These are phyloP conservation scores for Lordiphosa collinella DNA, from an alignment of 1,140 invertebrate species.

Conservation along the genomic window DNA sequence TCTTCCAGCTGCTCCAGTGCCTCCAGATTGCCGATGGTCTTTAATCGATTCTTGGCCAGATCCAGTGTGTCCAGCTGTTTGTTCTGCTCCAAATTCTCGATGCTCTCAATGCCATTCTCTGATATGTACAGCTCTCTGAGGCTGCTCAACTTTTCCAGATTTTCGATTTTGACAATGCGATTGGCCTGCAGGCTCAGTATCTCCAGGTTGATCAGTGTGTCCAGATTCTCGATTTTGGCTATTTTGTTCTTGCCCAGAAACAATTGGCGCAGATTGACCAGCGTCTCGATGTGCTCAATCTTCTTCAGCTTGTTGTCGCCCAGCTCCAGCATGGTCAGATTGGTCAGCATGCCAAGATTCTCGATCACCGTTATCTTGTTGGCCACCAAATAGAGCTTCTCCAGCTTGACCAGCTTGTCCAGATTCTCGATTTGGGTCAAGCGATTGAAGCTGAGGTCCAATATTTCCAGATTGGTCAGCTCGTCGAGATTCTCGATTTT, in stretches of 20 bases:
- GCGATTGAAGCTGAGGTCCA: conserved; percentile 99
- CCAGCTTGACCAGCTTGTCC: conserved; percentile 88
- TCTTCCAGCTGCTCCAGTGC: conserved; percentile 91
- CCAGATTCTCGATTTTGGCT: conserved; percentile 91
- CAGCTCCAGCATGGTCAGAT: conserved; percentile 93
- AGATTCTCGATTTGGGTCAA: conserved; percentile 94
- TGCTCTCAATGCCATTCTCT: conserved; percentile 92
- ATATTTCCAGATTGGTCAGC: conserved; percentile 91
- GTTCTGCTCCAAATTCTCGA: conserved; percentile 88
- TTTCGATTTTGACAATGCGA: conserved; percentile 92
- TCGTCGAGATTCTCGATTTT: conserved; percentile 93
- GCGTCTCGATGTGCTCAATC: conserved; percentile 91
- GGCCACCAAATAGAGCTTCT: conserved; percentile 94
- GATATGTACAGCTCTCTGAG: conserved; percentile 96
- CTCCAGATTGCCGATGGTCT: conserved; percentile 88
- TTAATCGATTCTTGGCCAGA: conserved; percentile 93
- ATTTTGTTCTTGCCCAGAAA: conserved; percentile 99
- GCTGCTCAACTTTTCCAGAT: conserved; percentile 86
- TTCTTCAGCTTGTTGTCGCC: conserved; percentile 92
- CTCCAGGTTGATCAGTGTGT: conserved; percentile 87
- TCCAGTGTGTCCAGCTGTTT: conserved; percentile 91
- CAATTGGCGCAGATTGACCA: conserved; percentile 87
- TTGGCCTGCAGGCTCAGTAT: conserved; percentile 95
- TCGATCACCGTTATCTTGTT: conserved; percentile 96
- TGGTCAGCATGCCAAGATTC: conserved; percentile 90